phyloP scores from a whole-genome alignment of 2,797 vertebrate genomes.

The Sphenodon punctatus region DNA sequence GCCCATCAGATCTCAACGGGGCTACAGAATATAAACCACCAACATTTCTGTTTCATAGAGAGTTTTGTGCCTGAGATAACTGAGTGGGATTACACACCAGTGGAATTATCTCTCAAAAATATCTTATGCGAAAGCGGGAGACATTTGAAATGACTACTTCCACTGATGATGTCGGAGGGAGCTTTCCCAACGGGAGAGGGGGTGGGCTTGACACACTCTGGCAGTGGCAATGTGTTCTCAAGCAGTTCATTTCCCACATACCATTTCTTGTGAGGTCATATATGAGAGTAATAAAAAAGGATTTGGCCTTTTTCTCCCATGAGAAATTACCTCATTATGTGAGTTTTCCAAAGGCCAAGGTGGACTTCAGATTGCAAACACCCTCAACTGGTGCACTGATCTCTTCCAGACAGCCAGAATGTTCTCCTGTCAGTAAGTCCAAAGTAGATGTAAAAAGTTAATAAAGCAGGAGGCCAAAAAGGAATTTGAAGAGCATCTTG shows the following conservation, averaged over 20 bases:
- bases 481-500: too few relatives aligned
- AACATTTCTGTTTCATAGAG: too few relatives aligned
- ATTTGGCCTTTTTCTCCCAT: background rate
- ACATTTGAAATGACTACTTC: too few relatives aligned
- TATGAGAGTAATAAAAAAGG: background rate
- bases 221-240: rapidly evolving
- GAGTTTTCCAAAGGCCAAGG: background rate
- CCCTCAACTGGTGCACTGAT: background rate
- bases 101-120: too few relatives aligned
- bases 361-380: background rate
- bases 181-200: background rate
- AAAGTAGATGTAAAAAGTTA: too few relatives aligned
- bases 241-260: background rate
- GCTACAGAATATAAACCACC: too few relatives aligned
- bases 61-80: too few relatives aligned
- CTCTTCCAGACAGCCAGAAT: background rate
- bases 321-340: background rate
- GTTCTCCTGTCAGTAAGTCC: background rate
- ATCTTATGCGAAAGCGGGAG: too few relatives aligned
- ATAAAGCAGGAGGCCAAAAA: too few relatives aligned
- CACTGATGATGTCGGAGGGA: background rate
- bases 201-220: background rate
- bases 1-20: too few relatives aligned
- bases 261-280: background rate
- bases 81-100: too few relatives aligned